Evolutionary conservation across 2,888 invertebrate species (phyloP).

Genomic region (Tipula lateralis): DNA sequence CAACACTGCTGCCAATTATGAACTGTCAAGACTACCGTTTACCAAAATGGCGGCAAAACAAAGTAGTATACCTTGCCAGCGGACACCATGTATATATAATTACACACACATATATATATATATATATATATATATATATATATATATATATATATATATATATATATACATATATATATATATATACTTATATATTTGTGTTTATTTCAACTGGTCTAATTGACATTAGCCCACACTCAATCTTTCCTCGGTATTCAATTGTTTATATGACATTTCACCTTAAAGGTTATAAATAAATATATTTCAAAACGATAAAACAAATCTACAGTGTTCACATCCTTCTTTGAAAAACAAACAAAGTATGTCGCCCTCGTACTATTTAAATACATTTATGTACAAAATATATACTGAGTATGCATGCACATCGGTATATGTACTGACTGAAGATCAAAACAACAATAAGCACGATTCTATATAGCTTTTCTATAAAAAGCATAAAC

Average conservation of each 20-base stretch:
- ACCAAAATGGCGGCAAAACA: too few species aligned
- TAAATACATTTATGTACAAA: not conserved
- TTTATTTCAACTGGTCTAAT: not conserved
- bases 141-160: too few species aligned
- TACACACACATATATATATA: too few species aligned
- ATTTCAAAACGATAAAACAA: not conserved
- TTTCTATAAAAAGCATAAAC: not conserved
- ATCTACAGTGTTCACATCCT: not conserved
- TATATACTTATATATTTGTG: too few species aligned
- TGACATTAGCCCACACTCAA: not conserved
- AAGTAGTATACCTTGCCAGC: too few species aligned
- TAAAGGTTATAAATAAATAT: not conserved
- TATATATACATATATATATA: too few species aligned
- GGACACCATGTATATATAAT: too few species aligned
- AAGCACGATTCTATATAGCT: not conserved
- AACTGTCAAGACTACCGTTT: too few species aligned
- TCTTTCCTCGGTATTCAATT: not conserved
- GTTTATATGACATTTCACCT: not conserved
- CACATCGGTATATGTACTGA: not conserved
- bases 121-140: too few species aligned
- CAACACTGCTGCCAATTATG: too few species aligned
- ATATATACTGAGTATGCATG: too few species aligned
- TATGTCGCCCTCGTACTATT: not conserved
- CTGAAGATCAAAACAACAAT: constrained; percentile 5
- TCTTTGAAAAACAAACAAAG: not conserved